Base-by-base conservation (phyloP, 2,888 invertebrate genomes). In the Cosmorhoe ocellata region DNA sequence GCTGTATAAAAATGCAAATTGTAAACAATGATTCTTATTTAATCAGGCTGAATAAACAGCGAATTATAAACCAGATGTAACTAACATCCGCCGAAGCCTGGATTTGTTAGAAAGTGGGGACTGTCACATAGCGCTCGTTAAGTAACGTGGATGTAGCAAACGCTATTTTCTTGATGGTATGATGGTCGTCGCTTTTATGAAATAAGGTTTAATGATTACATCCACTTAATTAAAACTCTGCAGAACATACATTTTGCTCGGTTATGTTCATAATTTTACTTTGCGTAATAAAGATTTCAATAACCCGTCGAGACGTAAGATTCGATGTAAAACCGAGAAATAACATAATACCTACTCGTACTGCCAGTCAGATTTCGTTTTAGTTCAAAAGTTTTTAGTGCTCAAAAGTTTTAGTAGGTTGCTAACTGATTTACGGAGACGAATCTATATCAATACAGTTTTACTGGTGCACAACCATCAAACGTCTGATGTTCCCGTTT, bases 201-300 rank as follows among this genome's bases (percentile, higher is more conserved):
- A 14, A 22, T 11, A 10, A 5, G 6, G 1, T 30, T 32, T 10
- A 38, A 38, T 18, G 10, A 33, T n/a, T 33, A 40, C 40, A 47
- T 28, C 28, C 13, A 50, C 18, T 43, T 50, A 42, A 50, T 50
- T 50, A 40, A 50, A 44, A 31, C 40, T 43, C 34, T 32, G 13
- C 22, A 37, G 30, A 37, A 28, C 27, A 13, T n/a, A 34, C 31
- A 40, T 40, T 44, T 34, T 36, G 50, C 39, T 50, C 13, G 11
- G 43, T 34, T 41, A 34, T 41, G 27, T 34, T 18, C 34, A 58
- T 58, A 42, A 61, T 59, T 38, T 43, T 31, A 26, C 24, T 58
- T 61, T 51, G 53, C 43, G 28, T 8, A 9, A 11, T 32, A 13
- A 32, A 38, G 22, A 26, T 11, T 26, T 26, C 26, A 27, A 32